These are phyloP conservation scores for Temnothorax longispinosus DNA, from an alignment of 1,140 invertebrate species.

Conservation along the genomic window DNA sequence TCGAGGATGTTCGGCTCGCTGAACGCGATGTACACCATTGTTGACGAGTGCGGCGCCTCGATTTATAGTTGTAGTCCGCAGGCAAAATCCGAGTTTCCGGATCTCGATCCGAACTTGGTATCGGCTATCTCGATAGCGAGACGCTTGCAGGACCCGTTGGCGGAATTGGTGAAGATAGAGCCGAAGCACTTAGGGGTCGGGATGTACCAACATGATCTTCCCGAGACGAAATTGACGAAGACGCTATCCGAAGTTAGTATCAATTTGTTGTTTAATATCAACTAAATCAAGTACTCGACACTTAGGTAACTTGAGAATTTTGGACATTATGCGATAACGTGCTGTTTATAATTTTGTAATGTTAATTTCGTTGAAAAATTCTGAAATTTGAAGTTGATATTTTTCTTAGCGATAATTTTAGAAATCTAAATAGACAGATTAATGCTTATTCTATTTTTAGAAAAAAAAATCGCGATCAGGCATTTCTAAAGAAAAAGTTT, in stretches of 20 bases:
- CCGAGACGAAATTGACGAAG: slow-evolving; percentile 90
- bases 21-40: slow-evolving; percentile 92
- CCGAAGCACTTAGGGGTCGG: slow-evolving; percentile 96
- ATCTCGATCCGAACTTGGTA: slow-evolving; percentile 88
- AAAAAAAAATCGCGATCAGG: background rate
- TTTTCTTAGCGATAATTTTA: too few relatives aligned
- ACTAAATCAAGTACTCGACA: background rate
- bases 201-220: slow-evolving; percentile 97
- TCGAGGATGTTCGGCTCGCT: slow-evolving; percentile 85
- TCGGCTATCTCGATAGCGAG: slow-evolving; percentile 93
- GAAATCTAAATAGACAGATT: background rate
- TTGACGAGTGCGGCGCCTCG: slow-evolving; percentile 95
- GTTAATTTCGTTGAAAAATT: too few relatives aligned
- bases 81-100: slow-evolving; percentile 94
- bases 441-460: background rate
- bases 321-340: too few relatives aligned
- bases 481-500: background rate
- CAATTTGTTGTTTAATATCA: background rate
- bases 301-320: background rate
- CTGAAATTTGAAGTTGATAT: too few relatives aligned
- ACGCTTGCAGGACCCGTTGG: slow-evolving; percentile 94
- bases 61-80: slow-evolving; percentile 95
- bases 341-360: too few relatives aligned
- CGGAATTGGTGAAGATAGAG: slow-evolving; percentile 96
- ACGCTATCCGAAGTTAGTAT: slow-evolving; percentile 89